Base-by-base conservation (phyloP, 1,140 invertebrate genomes). In the Diabrotica virgifera region DNA sequence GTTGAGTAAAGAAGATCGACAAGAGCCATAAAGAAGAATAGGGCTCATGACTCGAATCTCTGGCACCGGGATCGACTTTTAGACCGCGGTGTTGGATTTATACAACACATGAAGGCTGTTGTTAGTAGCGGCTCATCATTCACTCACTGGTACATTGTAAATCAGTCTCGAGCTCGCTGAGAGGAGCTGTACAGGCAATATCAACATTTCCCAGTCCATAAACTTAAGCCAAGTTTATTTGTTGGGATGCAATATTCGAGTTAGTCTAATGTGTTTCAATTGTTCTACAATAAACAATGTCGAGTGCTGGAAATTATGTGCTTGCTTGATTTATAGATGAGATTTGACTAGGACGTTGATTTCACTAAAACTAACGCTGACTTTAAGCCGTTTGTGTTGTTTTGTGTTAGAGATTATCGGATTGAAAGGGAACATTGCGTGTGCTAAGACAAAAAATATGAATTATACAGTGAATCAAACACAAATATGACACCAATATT, bases 71-170 rank as follows among this genome's bases (percentile, higher is more conserved):
- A 52, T 62, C 60, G 60, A 62, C 60, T 62, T 57, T 58, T 62
- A 60, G 65, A 63, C 65, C 56, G 61, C 61, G 24, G 37, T 67
- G 65, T 63, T 67, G 71, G 65, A 76, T 76, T 76, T 76, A 76
- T 76, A 68, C 67, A 74, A 73, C 73, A 73, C 72, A 71, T 74
- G 71, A 72, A 73, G 70, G 70, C 71, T 76, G 74, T 76, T 76
- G 74, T 76, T 76, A 67, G 69, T 73, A 65, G 74, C 73, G 70
- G 71, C 35, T 71, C 72, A 76, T 76, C 74, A 74, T 63, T 76
- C 74, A 76, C 67, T 68, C 66, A 51, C 60, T 64, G 63, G 65
- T 66, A 67, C 68, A 67, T 65, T 60, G 61, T 76, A 76, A 76
- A 76, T 76, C 74, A 74, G 70, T 66, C 59, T 50, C 40, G 40